Evolutionary conservation across 2,113 vertebrate genomes (phyloP).

Genomic region (Dasyornis broadbenti): DNA sequence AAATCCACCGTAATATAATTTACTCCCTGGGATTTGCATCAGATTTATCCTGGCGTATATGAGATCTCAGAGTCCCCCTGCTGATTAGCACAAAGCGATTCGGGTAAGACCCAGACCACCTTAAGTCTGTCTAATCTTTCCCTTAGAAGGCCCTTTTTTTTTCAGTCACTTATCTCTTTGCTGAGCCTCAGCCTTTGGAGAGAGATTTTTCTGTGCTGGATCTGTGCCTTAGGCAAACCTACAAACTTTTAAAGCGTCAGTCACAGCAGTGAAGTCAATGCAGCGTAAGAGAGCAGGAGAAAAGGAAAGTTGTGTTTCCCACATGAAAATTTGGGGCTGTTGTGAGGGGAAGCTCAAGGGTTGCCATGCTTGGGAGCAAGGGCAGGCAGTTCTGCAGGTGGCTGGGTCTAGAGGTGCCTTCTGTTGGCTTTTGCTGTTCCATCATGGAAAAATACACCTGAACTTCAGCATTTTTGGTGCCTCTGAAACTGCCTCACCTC

Average conservation of each 20-base stretch:
- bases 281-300: neutral
- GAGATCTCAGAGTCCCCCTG: neutral
- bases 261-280: conserved; percentile 35
- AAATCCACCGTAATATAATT: conserved; percentile 8
- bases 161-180: neutral
- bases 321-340: neutral
- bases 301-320: neutral
- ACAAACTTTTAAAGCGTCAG: conserved; percentile 44
- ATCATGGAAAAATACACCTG: neutral
- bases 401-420: neutral
- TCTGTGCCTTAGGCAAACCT: conserved; percentile 47
- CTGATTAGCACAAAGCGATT: neutral
- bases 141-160: neutral
- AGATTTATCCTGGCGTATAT: neutral
- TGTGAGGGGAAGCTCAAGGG: neutral
- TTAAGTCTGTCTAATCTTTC: neutral
- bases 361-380: neutral
- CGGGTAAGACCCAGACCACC: neutral
- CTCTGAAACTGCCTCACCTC: neutral
- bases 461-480: neutral
- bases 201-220: neutral
- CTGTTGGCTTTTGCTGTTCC: neutral
- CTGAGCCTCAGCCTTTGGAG: conserved; percentile 1
- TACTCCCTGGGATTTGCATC: neutral
- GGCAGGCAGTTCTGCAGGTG: neutral